Evolutionary conservation across 2,888 invertebrate genomes (phyloP).

Genomic region (Aphrophora alni): DNA sequence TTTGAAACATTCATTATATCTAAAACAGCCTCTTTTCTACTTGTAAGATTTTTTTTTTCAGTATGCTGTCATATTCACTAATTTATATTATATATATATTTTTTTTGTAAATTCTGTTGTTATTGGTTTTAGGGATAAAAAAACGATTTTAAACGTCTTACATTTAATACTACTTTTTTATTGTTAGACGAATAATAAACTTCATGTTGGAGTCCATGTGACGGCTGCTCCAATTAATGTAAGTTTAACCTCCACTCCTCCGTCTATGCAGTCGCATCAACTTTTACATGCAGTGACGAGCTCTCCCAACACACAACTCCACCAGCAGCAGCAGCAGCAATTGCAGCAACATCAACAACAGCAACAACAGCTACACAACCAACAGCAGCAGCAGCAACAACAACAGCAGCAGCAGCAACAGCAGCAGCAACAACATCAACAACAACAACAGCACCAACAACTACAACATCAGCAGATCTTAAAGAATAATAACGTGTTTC

Average conservation of each 20-base stretch:
- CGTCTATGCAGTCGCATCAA: neutral
- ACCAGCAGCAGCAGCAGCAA: neutral
- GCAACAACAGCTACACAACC: too few relatives aligned
- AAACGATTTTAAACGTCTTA: too few relatives aligned
- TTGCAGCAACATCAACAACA: too few relatives aligned
- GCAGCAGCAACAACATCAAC: neutral
- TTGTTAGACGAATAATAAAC: neutral
- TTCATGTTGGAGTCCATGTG: neutral
- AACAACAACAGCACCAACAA: neutral
- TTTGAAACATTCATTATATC: too few relatives aligned
- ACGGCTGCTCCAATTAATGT: neutral
- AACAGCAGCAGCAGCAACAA: neutral
- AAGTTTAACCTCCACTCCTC: neutral
- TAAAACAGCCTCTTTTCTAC: too few relatives aligned
- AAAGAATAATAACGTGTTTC: constrained; percentile 51
- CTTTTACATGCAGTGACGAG: neutral
- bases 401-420: neutral
- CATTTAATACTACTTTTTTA: too few relatives aligned
- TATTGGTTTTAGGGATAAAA: too few relatives aligned
- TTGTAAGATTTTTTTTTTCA: too few relatives aligned
- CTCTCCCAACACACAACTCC: neutral
- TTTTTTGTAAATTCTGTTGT: too few relatives aligned
- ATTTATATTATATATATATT: too few relatives aligned
- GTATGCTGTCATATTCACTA: too few relatives aligned
- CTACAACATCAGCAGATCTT: constrained; percentile 42